Percentiles rank a stretch among this genome's conserved stretches.
These are phyloP conservation scores for Syrrhaptes paradoxus DNA, from an alignment of 2,113 vertebrate species.

Conservation along the genomic window DNA sequence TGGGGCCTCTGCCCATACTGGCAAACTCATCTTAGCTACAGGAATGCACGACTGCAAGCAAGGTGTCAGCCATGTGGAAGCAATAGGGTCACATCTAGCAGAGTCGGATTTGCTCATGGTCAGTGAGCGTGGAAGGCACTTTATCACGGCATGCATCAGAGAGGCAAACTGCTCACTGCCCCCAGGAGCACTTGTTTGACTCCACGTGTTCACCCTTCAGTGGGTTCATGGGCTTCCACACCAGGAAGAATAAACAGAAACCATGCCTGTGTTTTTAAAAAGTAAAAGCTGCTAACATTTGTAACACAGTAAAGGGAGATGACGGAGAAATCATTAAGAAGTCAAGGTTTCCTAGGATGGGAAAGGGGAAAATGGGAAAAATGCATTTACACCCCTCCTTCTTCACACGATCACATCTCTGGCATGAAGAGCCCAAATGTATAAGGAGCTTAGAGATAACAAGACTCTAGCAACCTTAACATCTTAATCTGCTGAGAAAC, in stretches of 20 bases:
- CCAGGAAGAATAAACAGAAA: not conserved
- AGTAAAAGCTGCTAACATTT: not conserved
- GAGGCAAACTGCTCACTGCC: not conserved
- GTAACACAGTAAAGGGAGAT: not conserved
- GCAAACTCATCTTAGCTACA: not conserved
- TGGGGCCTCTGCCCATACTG: not conserved
- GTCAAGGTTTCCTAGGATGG: not conserved
- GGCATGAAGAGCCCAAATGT: not conserved
- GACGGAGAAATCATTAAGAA: not conserved
- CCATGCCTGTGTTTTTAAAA: not conserved
- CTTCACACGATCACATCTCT: not conserved
- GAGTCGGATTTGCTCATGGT: not conserved
- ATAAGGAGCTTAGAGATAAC: not conserved
- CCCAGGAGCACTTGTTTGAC: not conserved
- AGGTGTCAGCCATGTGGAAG: not conserved
- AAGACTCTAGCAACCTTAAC: not conserved
- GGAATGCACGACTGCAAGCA: not conserved
- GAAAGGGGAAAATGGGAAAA: not conserved
- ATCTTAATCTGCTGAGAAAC: not conserved
- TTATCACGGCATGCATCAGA: rapidly evolving
- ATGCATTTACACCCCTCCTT: not conserved
- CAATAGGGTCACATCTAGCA: not conserved
- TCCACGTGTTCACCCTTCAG: not conserved
- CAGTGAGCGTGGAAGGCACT: not conserved
- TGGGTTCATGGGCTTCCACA: not conserved